These are phyloP conservation scores for Pristionchus mayeri DNA, from an alignment of 2,888 invertebrate species.

Conservation along the genomic window DNA sequence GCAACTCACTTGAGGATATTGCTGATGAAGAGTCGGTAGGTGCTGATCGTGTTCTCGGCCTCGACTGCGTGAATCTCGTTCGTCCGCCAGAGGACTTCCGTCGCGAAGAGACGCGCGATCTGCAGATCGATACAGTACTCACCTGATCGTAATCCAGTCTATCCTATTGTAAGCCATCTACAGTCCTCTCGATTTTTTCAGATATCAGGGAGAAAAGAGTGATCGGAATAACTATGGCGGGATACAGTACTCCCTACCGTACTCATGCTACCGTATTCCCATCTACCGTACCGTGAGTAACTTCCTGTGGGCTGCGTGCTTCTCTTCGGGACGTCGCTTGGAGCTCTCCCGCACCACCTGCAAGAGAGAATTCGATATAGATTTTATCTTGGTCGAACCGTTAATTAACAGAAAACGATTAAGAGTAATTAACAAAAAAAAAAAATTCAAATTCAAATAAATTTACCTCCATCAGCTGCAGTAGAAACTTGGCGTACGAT, in stretches of 20 bases:
- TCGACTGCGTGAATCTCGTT: not conserved
- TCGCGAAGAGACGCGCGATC: not conserved
- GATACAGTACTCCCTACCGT: too few relatives aligned
- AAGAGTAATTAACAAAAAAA: too few relatives aligned
- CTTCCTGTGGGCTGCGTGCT: not conserved
- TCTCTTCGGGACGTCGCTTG: not conserved
- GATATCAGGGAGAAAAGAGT: not conserved
- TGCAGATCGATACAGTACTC: not conserved
- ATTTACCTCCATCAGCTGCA: not conserved
- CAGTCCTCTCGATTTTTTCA: not conserved
- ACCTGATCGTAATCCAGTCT: not conserved
- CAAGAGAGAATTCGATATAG: not conserved
- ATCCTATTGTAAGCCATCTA: too few relatives aligned
- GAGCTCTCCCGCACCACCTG: not conserved
- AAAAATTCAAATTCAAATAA: too few relatives aligned
- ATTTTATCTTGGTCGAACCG: too few relatives aligned
- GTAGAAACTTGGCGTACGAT: conserved; percentile 1
- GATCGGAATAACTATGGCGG: too few relatives aligned
- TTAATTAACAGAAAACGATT: too few relatives aligned
- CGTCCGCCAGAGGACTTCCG: not conserved
- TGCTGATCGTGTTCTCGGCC: not conserved
- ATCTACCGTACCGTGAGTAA: not conserved
- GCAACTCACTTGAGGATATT: not conserved
- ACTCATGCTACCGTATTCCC: not conserved
- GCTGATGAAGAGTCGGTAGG: not conserved